A percentile compares a stretch with the other conserved stretches of the same genome.
phyloP scores from a whole-genome alignment of 2,113 vertebrate species.

The Pholis gunnellus region DNA sequence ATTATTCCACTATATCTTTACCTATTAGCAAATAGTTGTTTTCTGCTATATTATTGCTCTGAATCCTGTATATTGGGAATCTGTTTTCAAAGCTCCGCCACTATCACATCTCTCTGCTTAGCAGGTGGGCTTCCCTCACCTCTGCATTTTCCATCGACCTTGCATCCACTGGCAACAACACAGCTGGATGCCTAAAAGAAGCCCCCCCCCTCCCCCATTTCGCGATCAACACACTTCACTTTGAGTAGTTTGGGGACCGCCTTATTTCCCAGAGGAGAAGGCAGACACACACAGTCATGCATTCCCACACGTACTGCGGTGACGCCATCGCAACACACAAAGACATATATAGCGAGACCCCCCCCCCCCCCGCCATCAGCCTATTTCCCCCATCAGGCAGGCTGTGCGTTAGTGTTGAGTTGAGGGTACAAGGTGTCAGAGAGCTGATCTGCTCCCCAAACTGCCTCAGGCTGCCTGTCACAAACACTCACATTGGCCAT shows the following conservation, averaged over 20 bases:
- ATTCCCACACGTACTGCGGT: neutral
- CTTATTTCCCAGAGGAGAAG: conserved; percentile 36
- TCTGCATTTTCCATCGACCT: conserved; percentile 46
- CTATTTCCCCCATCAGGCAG: conserved; percentile 28
- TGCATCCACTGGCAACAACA: conserved; percentile 16
- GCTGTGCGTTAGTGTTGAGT: conserved; percentile 33
- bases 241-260: conserved; percentile 30
- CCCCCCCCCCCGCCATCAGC: neutral
- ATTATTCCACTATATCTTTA: no score
- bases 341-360: neutral
- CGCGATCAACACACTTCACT: conserved; percentile 30
- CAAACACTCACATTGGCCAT: conserved; percentile 72
- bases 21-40: no score
- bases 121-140: conserved; percentile 50
- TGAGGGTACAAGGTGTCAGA: conserved; percentile 37
- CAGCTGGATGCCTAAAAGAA: conserved; percentile 46
- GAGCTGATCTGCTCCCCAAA: conserved; percentile 48
- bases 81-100: conserved; percentile 19
- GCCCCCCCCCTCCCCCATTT: neutral
- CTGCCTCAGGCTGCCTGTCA: conserved; percentile 71
- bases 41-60: no score
- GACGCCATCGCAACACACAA: conserved; percentile 12
- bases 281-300: conserved; percentile 2
- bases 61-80: neutral
- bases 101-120: conserved; percentile 27